Evolutionary conservation across 2,888 invertebrate species (phyloP), one percentile per base, ranked within the genome.

Genomic region (Eustalomyia histrio): DNA sequence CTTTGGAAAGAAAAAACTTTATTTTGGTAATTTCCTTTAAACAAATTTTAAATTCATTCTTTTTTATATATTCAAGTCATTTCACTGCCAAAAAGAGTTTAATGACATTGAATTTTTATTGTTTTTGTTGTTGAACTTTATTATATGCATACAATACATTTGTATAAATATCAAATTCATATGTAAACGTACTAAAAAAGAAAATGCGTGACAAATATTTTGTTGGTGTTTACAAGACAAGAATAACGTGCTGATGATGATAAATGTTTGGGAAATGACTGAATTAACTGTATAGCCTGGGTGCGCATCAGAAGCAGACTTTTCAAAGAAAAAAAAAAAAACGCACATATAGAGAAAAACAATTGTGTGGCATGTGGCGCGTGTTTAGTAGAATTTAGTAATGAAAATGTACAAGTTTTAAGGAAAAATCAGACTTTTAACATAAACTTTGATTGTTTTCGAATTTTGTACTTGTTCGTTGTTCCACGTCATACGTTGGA

Each of bases 11-110:
- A 12, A 39, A 39, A 39, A 39, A 39, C 39, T 39, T 1, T 12
- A 39, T 39, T 39, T 39, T 39, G 12, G 10, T 39, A 10, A 39
- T 39, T 39, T 39, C 39, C 35, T 35, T 35, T 35, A 35, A 39
- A 39, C 14, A 39, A 12, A 10, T 12, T 12, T 39, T 39, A 12
- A 39, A 39, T 12, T 39, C 39, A 39, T 39, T 29, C 3, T 6
- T 39, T 12, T 39, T 39, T 39, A 1, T 12, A 39, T 39, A 39
- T 39, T 39, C 39, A 39, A 39, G 39, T 39, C 63, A 64, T 35
- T 71, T 71, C 18, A 71, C 61, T 57, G 72, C 63, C 76, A 76
- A 80, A 80, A 67, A 57, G 64, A 76, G 80, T 80, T 80, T 80
- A 58, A 76, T 76, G 80, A 80, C 80, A 80, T 80, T 80, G 76